Conservation (phyloP, 2,113 vertebrate genomes). For the Nerophis ophidion region DNA sequence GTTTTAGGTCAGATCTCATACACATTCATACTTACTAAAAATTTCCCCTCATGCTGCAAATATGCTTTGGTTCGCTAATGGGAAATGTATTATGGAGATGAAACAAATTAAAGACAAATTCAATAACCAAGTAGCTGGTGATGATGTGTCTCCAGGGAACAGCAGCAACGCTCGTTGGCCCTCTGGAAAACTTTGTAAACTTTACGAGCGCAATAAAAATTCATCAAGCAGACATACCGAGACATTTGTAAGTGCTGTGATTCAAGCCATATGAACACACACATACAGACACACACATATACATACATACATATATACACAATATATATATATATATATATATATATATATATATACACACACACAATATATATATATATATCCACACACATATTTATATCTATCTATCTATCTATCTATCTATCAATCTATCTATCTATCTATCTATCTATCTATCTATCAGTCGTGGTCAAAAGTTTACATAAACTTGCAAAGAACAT, state of each 20-base stretch:
- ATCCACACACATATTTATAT: no score
- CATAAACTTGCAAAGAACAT: no score
- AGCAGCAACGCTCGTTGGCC: not conserved
- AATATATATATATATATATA: no score
- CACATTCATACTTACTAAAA: no score
- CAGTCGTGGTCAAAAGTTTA: no score
- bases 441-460: no score
- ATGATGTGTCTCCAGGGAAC: conserved; percentile 23
- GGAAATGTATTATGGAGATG: conserved; percentile 6
- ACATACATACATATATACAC: no score
- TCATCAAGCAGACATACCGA: not conserved
- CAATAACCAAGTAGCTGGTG: conserved; percentile 28
- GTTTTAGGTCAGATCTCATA: no score
- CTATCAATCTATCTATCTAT: no score
- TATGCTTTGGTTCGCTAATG: conserved; percentile 20
- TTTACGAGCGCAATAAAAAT: not conserved
- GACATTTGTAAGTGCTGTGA: not conserved
- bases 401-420: no score
- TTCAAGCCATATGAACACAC: not conserved
- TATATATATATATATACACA: no score
- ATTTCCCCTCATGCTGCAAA: not conserved
- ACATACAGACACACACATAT: not conserved
- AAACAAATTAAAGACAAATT: not conserved
- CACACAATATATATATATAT: no score
- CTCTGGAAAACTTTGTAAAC: not conserved